Percentiles rank a stretch among this genome's conserved stretches.
Conservation (phyloP, 2,797 vertebrate species). For the Lacerta bilineata region DNA sequence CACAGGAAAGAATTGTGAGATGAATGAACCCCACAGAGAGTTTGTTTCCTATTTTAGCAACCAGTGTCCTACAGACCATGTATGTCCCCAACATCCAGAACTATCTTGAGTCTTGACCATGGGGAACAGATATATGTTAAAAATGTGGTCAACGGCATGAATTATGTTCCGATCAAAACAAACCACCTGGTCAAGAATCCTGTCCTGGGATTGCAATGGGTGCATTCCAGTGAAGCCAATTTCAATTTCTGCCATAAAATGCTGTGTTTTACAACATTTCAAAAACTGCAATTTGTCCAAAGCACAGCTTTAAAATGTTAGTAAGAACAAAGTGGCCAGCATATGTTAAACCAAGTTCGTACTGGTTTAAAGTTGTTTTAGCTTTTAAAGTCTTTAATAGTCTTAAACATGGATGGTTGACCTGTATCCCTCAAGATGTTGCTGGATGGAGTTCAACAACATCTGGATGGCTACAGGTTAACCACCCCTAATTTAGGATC, state of each 20-base stretch:
- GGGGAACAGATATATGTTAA: background rate
- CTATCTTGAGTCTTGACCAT: background rate
- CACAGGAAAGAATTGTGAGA: too few species aligned
- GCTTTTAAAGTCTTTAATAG: background rate
- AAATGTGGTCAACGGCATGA: background rate
- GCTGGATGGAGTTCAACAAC: too few species aligned
- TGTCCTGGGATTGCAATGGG: background rate
- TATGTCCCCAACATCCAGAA: background rate
- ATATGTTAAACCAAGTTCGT: background rate
- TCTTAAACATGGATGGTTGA: too few species aligned
- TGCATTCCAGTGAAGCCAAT: slow-evolving; percentile 27
- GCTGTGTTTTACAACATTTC: background rate
- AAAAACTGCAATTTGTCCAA: background rate
- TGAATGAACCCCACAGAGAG: too few species aligned
- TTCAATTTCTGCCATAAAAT: background rate
- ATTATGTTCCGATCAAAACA: background rate
- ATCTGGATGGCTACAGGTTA: too few species aligned
- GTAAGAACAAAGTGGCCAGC: background rate
- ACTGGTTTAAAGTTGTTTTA: background rate
- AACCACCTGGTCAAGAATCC: too few species aligned
- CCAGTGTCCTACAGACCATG: background rate
- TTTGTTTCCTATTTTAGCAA: too few species aligned
- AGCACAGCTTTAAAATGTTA: background rate
- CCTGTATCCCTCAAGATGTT: too few species aligned
- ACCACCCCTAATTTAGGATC: background rate